These are phyloP conservation scores for Stenopsyche tienmushanensis DNA, from an alignment of 1,140 invertebrate genomes.

Conservation along the genomic window DNA sequence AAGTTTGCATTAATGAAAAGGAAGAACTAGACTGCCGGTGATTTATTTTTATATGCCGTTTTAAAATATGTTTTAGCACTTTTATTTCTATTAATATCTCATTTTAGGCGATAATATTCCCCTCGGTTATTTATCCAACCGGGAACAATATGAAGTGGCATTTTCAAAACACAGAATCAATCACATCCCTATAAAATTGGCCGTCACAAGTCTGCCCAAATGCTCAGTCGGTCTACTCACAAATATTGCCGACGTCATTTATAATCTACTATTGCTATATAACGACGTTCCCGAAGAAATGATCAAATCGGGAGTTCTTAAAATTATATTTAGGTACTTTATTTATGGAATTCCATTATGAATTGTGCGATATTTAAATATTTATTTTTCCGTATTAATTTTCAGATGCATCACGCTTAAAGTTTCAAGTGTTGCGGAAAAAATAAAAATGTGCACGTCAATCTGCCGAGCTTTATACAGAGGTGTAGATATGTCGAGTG, in stretches of 20 bases:
- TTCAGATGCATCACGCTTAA: constrained; percentile 34
- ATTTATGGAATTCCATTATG: constrained; percentile 7
- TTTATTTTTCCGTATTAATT: no score
- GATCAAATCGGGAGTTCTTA: constrained; percentile 26
- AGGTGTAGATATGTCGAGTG: constrained; percentile 26
- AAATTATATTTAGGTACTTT: constrained; percentile 36
- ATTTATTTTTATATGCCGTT: no score
- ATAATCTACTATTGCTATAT: constrained; percentile 27
- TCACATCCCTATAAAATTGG: constrained; percentile 26
- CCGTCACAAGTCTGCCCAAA: constrained; percentile 17
- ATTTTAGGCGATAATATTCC: constrained; percentile 36
- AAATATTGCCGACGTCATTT: constrained; percentile 31
- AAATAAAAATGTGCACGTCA: constrained; percentile 23
- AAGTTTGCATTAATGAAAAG: constrained; percentile 29
- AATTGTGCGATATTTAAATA: constrained; percentile 6
- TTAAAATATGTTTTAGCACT: no score
- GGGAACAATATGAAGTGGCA: constrained; percentile 32
- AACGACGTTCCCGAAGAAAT: constrained; percentile 26
- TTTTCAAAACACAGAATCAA: constrained; percentile 29
- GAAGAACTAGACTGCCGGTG: constrained; percentile 23
- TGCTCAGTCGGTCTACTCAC: constrained; percentile 29
- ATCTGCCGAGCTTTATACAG: constrained; percentile 31
- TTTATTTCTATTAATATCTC: constrained; percentile 6
- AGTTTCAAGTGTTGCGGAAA: constrained; percentile 1
- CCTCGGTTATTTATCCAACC: constrained; percentile 25